Evolutionary conservation across 2,888 invertebrate species (phyloP), one percentile per base, ranked within the genome.

Genomic region (Pheosia tremula): DNA sequence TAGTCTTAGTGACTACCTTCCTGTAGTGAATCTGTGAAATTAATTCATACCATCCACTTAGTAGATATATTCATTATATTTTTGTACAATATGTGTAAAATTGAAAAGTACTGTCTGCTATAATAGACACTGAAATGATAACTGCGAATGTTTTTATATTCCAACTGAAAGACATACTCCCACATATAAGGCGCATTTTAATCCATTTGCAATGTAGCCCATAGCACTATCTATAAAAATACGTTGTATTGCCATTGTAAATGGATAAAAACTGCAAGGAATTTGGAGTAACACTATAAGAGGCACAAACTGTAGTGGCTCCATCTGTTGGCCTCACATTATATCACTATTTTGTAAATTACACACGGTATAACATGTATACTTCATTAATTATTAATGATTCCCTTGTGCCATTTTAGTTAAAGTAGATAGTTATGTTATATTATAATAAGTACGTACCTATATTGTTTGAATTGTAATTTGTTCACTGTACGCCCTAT

Each of bases 341-440:
- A 5, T 49, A 11, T 49, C 5, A 13, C n/a, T 49, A 13, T 13
- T 49, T 49, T n/a, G 4, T 49, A 49, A 7, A 49, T 5, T 24
- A 24, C 24, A 24, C 24, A 24, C 24, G 24, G 24, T 24, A 24
- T 24, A 24, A 24, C 24, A 24, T 49, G 49, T 24, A 47, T 50
- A 50, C 24, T 24, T 47, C 9, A 24, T 49, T 49, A 49, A 50
- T 50, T 50, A 38, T 54, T 58, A 43, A 53, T 10, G 39, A 58
- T 53, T 57, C 43, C 41, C 43, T 39, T 57, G 61, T 61, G 61
- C 61, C 61, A 61, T 61, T 57, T 57, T 41, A 50, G 7, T n/a
- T 55, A 56, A 47, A n/a, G 47, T 39, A 43, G 54, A 53, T 49
- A 49, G 24, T 24, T 24, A 24, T 24, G 24, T 24, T 24, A 24